phyloP scores from a whole-genome alignment of 2,888 invertebrate species.

The Pristionchus japonicus region DNA sequence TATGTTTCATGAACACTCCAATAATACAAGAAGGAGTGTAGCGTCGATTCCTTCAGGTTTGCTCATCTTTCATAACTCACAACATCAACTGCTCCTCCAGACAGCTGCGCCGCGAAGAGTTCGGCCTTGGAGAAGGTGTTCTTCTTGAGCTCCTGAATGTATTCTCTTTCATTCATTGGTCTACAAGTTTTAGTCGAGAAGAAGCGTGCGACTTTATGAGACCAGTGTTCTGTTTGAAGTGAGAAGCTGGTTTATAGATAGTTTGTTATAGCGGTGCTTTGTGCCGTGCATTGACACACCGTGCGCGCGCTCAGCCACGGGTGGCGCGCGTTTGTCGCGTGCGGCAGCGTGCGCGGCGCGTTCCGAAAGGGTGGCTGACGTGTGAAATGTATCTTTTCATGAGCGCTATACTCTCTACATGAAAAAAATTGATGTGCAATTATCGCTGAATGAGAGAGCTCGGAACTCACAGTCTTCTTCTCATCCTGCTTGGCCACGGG shows the following conservation, averaged over 20 bases:
- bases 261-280: no score
- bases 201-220: no score
- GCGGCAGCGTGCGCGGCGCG: slow-evolving; percentile 1
- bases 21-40: no score
- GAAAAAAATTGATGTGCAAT: no score
- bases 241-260: no score
- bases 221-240: no score
- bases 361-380: slow-evolving; percentile 19
- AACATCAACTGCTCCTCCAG: neutral
- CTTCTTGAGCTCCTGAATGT: slow-evolving; percentile 30
- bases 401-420: no score
- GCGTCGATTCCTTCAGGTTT: no score
- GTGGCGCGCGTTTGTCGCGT: slow-evolving; percentile 26
- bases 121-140: slow-evolving; percentile 32
- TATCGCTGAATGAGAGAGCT: no score
- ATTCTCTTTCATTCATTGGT: neutral
- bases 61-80: neutral
- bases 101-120: slow-evolving; percentile 35
- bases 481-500: neutral
- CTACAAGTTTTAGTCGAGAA: neutral
- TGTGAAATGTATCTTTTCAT: no score
- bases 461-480: slow-evolving; percentile 13
- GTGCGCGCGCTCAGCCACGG: slow-evolving; percentile 25
- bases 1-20: neutral
- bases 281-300: slow-evolving; percentile 5